These are phyloP conservation scores for Protophormia terraenovae DNA, from an alignment of 2,888 invertebrate genomes.

Conservation along the genomic window DNA sequence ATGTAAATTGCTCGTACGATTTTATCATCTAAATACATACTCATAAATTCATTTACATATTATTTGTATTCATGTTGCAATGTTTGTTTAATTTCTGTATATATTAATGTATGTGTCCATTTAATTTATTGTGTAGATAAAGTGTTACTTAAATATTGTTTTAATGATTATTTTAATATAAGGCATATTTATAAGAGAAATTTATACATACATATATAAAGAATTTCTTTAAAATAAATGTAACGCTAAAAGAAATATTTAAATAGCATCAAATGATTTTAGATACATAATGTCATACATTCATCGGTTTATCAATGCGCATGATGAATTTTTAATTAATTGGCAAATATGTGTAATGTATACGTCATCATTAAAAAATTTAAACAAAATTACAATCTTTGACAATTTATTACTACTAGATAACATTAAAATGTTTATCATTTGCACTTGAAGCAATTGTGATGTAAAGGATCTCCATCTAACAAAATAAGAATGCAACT, in stretches of 20 bases:
- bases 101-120: not conserved
- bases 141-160: slow-evolving; percentile 23
- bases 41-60: slow-evolving; percentile 12
- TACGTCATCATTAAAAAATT: not conserved
- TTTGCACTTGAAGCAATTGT: too few species aligned
- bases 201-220: too few species aligned
- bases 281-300: too few species aligned
- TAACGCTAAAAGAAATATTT: too few species aligned
- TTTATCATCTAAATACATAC: not conserved
- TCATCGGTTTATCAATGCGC: not conserved
- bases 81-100: not conserved
- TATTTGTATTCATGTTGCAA: not conserved
- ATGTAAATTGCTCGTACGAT: slow-evolving; percentile 9
- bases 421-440: too few species aligned
- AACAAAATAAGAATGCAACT: too few species aligned
- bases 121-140: slow-evolving; percentile 14
- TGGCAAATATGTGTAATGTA: not conserved
- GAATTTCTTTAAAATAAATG: too few species aligned
- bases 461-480: too few species aligned
- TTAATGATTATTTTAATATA: slow-evolving; percentile 5
- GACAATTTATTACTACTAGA: too few species aligned
- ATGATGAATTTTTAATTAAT: not conserved
- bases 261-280: too few species aligned
- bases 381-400: too few species aligned
- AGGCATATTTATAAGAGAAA: not conserved